phyloP scores from a whole-genome alignment of 92 coral and sea anemone genomes.

The Diadumene lineata region DNA sequence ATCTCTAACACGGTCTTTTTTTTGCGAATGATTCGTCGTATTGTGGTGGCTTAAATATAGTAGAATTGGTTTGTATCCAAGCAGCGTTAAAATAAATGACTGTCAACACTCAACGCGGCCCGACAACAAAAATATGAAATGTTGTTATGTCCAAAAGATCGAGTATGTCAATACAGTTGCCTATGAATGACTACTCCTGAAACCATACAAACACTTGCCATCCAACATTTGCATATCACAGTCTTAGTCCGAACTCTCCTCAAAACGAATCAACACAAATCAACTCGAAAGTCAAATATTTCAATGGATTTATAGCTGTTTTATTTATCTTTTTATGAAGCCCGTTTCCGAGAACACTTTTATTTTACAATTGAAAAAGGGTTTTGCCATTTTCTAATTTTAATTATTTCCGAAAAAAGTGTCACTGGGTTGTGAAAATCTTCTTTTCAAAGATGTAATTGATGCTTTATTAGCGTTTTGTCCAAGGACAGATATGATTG shows the following conservation, averaged over 20 bases:
- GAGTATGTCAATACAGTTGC: conserved; percentile 31
- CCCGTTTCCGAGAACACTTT: conserved; percentile 3
- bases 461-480: conserved; percentile 8
- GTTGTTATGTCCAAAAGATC: conserved; percentile 1
- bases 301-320: not conserved
- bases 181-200: conserved; percentile 5
- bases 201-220: not conserved
- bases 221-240: conserved; percentile 6
- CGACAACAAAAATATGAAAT: conserved; percentile 27
- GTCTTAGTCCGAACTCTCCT: not conserved
- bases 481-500: not conserved
- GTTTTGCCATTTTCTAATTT: not conserved
- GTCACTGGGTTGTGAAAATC: conserved; percentile 10
- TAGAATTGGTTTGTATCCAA: conserved; percentile 2
- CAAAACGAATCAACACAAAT: not conserved
- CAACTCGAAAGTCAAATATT: conserved; percentile 6
- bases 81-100: not conserved
- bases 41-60: too few relatives aligned
- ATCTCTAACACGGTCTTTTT: too few relatives aligned
- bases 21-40: too few relatives aligned
- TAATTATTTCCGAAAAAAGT: conserved; percentile 5
- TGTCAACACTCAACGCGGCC: conserved; percentile 7
- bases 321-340: not conserved
- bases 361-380: not conserved
- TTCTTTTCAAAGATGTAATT: not conserved